These are phyloP conservation scores for Papilio elwesi DNA, from an alignment of 2,888 invertebrate genomes.

Conservation along the genomic window DNA sequence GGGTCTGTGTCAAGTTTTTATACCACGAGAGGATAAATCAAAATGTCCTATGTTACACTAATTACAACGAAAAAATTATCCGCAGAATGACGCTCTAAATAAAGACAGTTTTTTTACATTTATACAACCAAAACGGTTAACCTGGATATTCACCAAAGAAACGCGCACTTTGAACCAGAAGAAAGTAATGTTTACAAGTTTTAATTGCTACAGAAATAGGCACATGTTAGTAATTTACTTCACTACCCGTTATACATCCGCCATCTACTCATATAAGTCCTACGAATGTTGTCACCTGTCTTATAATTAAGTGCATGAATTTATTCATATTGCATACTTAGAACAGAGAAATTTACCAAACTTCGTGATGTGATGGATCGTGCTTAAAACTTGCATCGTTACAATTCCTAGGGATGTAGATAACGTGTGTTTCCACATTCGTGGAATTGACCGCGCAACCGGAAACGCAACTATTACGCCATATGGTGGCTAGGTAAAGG, in stretches of 20 bases:
- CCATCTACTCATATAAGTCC: too few relatives aligned
- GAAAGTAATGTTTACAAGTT: too few relatives aligned
- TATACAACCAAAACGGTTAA: too few relatives aligned
- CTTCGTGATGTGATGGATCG: neutral
- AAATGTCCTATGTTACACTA: conserved; percentile 4
- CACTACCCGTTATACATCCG: too few relatives aligned
- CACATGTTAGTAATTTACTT: too few relatives aligned
- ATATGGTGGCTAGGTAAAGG: conserved; percentile 72
- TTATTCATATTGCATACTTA: neutral
- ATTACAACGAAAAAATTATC: neutral
- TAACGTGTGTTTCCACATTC: conserved; percentile 49
- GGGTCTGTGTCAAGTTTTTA: conserved; percentile 45
- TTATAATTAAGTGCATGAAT: too few relatives aligned
- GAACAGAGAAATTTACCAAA: neutral
- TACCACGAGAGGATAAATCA: conserved; percentile 4
- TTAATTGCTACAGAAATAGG: too few relatives aligned
- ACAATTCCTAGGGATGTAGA: neutral
- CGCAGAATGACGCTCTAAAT: too few relatives aligned
- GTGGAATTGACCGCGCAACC: conserved; percentile 54
- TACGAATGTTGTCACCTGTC: too few relatives aligned
- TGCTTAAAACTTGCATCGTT: neutral
- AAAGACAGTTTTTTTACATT: too few relatives aligned
- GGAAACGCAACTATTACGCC: conserved; percentile 63
- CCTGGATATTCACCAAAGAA: too few relatives aligned
- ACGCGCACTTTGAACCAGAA: too few relatives aligned